Percentiles rank a stretch among this genome's conserved stretches.
Evolutionary conservation across 2,797 vertebrate genomes (phyloP).

Genomic region (Muscicapa striata): DNA sequence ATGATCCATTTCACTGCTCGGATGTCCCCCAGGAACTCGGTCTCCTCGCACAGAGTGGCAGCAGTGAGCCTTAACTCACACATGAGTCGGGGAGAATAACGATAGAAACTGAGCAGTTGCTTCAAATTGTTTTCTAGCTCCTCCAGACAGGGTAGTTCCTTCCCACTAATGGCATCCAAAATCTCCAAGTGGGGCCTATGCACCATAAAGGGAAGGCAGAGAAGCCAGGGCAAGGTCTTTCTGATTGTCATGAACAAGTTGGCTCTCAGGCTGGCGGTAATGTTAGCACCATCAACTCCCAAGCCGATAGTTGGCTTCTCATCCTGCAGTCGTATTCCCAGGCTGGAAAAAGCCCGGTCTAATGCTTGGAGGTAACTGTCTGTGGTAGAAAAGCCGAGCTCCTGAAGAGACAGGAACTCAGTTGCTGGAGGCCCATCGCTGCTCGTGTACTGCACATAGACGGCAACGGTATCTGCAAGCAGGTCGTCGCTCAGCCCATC

Average conservation of each 20-base stretch:
- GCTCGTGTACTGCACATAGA: constrained; percentile 92
- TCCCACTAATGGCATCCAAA: constrained; percentile 92
- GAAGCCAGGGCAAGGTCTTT: constrained; percentile 92
- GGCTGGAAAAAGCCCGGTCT: constrained; percentile 87
- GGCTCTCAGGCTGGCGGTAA: constrained; percentile 87
- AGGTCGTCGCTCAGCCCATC: constrained; percentile 91
- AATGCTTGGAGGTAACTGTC: constrained; percentile 93
- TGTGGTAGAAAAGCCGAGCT: constrained; percentile 84
- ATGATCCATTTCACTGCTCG: constrained; percentile 94
- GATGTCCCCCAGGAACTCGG: constrained; percentile 94
- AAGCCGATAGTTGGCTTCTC: constrained; percentile 88
- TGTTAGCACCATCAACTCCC: constrained; percentile 88
- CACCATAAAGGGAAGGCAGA: constrained; percentile 94
- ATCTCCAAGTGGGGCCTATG: constrained; percentile 93
- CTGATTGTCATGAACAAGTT: constrained; percentile 90
- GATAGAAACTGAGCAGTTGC: constrained; percentile 94
- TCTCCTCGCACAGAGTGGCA: constrained; percentile 91
- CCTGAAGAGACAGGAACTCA: constrained; percentile 93
- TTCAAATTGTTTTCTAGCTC: constrained; percentile 96
- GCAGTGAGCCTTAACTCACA: constrained; percentile 88
- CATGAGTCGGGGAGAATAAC: constrained; percentile 94
- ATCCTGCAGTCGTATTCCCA: constrained; percentile 90
- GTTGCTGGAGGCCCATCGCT: constrained; percentile 89
- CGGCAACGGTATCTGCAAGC: constrained; percentile 89
- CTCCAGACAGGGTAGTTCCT: constrained; percentile 93